Evolutionary conservation across 2,888 invertebrate species (phyloP).

Genomic region (Gymnosoma rotundatum): DNA sequence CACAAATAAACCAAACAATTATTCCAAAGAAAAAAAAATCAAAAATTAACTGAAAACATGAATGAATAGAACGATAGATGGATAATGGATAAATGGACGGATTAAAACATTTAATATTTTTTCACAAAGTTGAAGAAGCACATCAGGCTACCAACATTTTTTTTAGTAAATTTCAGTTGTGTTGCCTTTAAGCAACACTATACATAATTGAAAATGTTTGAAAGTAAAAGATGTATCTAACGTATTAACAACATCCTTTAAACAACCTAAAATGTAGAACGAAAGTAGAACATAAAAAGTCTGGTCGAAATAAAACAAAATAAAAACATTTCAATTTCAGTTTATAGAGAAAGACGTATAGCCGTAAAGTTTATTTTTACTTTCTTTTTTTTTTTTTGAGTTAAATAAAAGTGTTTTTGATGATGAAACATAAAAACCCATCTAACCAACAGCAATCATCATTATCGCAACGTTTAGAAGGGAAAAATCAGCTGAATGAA

Average conservation of each 20-base stretch:
- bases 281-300: slow-evolving; percentile 35
- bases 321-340: background rate
- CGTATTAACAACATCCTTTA: slow-evolving; percentile 31
- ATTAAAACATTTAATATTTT: slow-evolving; percentile 38
- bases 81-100: slow-evolving; percentile 20
- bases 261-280: slow-evolving; percentile 16
- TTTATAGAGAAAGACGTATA: background rate
- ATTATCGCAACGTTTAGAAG: slow-evolving; percentile 60
- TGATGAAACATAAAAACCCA: slow-evolving; percentile 55
- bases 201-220: slow-evolving; percentile 47
- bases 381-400: background rate
- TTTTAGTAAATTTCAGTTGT: slow-evolving; percentile 18
- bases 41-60: slow-evolving; percentile 41
- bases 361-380: background rate
- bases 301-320: slow-evolving; percentile 1
- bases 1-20: background rate
- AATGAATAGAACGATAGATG: background rate
- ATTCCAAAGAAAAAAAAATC: slow-evolving; percentile 23
- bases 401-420: slow-evolving; percentile 54
- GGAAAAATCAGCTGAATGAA: slow-evolving; percentile 38
- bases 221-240: slow-evolving; percentile 44
- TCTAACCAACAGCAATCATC: slow-evolving; percentile 64
- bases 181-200: slow-evolving; percentile 9
- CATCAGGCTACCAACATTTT: background rate
- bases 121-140: slow-evolving; percentile 3